phyloP scores from a whole-genome alignment of 2,888 invertebrate genomes.

The Dusona sp. region DNA sequence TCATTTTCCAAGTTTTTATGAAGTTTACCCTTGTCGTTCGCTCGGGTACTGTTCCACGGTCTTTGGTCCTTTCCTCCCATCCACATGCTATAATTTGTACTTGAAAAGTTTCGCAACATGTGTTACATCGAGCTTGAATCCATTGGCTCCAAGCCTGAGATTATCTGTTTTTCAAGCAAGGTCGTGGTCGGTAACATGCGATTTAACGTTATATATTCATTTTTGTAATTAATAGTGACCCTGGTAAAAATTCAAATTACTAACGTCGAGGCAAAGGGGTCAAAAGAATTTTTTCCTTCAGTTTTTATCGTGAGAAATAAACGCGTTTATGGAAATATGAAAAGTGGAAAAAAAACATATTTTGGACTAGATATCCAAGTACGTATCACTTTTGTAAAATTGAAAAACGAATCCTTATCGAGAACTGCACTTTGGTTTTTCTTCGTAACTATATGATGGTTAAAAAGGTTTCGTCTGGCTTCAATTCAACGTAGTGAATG shows the following conservation, averaged over 20 bases:
- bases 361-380: neutral
- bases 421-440: neutral
- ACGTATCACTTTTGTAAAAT: neutral
- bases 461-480: too few relatives aligned
- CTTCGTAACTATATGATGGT: neutral
- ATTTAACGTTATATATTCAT: neutral
- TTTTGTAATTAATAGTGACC: neutral
- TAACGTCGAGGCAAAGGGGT: neutral
- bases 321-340: neutral
- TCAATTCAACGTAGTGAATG: too few relatives aligned
- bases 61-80: neutral
- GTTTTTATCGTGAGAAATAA: neutral
- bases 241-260: neutral
- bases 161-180: neutral
- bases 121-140: neutral
- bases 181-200: neutral
- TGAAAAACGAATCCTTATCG: neutral
- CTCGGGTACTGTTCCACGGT: constrained; percentile 20
- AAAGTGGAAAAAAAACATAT: neutral
- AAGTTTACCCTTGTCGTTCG: constrained; percentile 39
- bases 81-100: constrained; percentile 14
- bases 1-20: constrained; percentile 38
- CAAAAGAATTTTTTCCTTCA: neutral
- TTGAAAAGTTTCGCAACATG: neutral
- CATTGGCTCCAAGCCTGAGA: neutral